Percentiles rank a stretch among this genome's conserved stretches.
Conservation (phyloP, 1,140 invertebrate genomes). For the Zeugodacus cucurbitae region DNA sequence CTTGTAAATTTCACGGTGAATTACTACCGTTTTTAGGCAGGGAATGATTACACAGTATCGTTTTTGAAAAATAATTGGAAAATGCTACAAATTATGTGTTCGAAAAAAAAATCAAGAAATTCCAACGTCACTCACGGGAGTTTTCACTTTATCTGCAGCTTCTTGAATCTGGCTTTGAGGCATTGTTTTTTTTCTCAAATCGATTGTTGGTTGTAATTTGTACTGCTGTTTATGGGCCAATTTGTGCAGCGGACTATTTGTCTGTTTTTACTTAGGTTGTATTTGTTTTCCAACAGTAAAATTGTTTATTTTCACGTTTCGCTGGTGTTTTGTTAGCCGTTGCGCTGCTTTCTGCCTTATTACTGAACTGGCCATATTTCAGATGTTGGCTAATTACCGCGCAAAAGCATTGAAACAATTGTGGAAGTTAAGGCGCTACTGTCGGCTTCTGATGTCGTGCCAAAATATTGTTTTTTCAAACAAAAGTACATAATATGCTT, state of each 20-base stretch:
- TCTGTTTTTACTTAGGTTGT: neutral
- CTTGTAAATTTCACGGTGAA: conserved; percentile 31
- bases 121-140: neutral
- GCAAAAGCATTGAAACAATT: neutral
- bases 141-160: neutral
- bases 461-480: neutral
- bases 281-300: neutral
- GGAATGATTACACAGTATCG: neutral
- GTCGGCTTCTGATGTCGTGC: neutral
- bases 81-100: neutral
- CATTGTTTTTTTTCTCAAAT: neutral
- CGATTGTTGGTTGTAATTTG: neutral
- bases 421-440: neutral
- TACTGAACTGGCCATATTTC: neutral
- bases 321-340: conserved; percentile 11
- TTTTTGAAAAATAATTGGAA: conserved; percentile 16
- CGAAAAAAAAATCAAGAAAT: neutral
- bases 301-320: conserved; percentile 11
- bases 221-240: neutral
- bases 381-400: conserved; percentile 32
- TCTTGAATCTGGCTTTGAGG: neutral
- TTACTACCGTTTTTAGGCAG: neutral
- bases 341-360: conserved; percentile 3
- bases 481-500: neutral
- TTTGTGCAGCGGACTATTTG: neutral